Evolutionary conservation across 2,888 invertebrate genomes (phyloP).

Genomic region (Helobdella robusta): DNA sequence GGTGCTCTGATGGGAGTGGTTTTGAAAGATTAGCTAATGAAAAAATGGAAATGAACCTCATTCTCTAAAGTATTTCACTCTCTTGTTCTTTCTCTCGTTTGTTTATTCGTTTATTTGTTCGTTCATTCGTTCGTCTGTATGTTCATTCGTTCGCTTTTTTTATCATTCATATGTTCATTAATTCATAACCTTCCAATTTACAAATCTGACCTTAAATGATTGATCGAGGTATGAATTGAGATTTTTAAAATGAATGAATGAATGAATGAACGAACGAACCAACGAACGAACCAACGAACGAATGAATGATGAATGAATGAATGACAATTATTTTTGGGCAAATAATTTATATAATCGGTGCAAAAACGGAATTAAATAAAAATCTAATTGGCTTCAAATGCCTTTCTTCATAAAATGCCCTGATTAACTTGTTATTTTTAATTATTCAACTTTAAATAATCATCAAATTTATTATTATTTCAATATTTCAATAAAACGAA

Average conservation of each 20-base stretch:
- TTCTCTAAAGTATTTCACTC: no score
- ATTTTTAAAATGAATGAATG: not conserved
- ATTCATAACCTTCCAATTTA: not conserved
- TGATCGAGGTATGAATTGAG: no score
- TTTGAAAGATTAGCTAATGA: no score
- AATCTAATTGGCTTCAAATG: not conserved
- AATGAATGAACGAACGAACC: not conserved
- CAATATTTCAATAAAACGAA: not conserved
- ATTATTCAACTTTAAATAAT: not conserved
- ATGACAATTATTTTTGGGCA: no score
- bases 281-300: not conserved
- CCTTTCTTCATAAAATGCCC: not conserved
- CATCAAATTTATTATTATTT: not conserved
- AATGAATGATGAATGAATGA: not conserved
- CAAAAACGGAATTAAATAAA: not conserved
- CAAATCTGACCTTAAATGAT: not conserved
- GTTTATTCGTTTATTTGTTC: constrained; percentile 1
- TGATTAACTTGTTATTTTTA: not conserved
- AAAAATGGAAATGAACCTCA: no score
- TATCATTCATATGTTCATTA: not conserved
- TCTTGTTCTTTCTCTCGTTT: no score
- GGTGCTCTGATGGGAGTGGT: no score
- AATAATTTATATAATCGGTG: no score
- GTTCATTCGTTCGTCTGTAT: not conserved
- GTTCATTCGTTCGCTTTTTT: not conserved